Evolutionary conservation across 2,888 invertebrate genomes (phyloP).

Genomic region (Phalangium opilio): DNA sequence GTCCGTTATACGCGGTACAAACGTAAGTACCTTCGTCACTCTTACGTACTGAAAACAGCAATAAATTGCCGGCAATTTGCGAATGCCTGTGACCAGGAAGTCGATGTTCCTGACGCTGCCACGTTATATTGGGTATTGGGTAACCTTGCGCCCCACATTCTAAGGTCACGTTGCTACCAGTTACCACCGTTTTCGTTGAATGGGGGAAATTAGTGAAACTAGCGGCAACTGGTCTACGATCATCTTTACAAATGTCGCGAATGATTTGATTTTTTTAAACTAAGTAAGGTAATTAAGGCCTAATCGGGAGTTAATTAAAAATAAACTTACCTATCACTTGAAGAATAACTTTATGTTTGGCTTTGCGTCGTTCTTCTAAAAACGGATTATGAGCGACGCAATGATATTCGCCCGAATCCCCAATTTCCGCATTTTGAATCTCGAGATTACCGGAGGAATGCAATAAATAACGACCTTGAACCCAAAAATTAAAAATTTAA

Average conservation of each 20-base stretch:
- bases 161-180: constrained; percentile 47
- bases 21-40: constrained; percentile 60
- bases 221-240: constrained; percentile 1
- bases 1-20: constrained; percentile 52
- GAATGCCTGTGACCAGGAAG: constrained; percentile 39
- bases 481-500: too few species aligned
- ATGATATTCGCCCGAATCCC: constrained; percentile 19
- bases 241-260: background rate
- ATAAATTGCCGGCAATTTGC: constrained; percentile 37
- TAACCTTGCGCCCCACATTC: constrained; percentile 54
- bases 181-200: constrained; percentile 9
- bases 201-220: constrained; percentile 12
- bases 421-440: constrained; percentile 13
- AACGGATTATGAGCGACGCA: constrained; percentile 20
- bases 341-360: constrained; percentile 13
- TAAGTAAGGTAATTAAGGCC: too few species aligned
- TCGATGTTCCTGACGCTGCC: constrained; percentile 45
- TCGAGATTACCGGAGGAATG: constrained; percentile 20
- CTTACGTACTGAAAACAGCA: constrained; percentile 42
- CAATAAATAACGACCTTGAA: constrained; percentile 15
- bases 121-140: constrained; percentile 48
- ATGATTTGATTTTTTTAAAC: too few species aligned
- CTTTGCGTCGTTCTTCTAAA: constrained; percentile 13
- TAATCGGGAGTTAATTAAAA: too few species aligned
- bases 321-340: constrained; percentile 11